Evolutionary conservation across 2,113 vertebrate genomes (phyloP).

Genomic region (Galbula dea): DNA sequence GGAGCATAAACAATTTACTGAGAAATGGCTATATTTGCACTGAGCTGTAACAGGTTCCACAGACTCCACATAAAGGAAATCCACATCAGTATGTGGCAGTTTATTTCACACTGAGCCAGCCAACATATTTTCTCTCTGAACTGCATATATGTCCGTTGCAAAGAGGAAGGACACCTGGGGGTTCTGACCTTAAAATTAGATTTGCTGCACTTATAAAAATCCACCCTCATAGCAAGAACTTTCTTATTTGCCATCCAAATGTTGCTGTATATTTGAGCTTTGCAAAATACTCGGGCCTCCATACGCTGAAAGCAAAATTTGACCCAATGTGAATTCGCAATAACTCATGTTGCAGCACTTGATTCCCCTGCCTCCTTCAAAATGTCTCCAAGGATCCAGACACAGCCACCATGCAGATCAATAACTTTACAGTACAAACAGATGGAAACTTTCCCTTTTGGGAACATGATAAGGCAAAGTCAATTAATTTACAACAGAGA

Average conservation of each 20-base stretch:
- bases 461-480: background rate
- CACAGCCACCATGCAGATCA: background rate
- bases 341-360: fast-evolving
- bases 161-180: constrained; percentile 63
- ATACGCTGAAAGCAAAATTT: background rate
- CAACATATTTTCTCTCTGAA: constrained; percentile 34
- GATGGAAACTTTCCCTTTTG: background rate
- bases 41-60: constrained; percentile 38
- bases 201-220: background rate
- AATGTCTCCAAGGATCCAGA: background rate
- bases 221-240: background rate
- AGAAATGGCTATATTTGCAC: background rate
- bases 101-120: constrained; percentile 1
- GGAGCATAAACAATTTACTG: background rate
- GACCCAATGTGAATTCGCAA: background rate
- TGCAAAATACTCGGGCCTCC: background rate
- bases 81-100: constrained; percentile 39
- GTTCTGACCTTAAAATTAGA: constrained; percentile 60
- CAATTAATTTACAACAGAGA: constrained; percentile 17
- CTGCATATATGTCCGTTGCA: background rate
- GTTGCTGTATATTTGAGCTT: background rate
- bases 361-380: background rate
- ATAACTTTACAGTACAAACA: constrained; percentile 21
- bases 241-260: background rate
- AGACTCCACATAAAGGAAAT: constrained; percentile 53